Evolutionary conservation across 2,888 invertebrate species (phyloP).

Genomic region (Idaea straminata): DNA sequence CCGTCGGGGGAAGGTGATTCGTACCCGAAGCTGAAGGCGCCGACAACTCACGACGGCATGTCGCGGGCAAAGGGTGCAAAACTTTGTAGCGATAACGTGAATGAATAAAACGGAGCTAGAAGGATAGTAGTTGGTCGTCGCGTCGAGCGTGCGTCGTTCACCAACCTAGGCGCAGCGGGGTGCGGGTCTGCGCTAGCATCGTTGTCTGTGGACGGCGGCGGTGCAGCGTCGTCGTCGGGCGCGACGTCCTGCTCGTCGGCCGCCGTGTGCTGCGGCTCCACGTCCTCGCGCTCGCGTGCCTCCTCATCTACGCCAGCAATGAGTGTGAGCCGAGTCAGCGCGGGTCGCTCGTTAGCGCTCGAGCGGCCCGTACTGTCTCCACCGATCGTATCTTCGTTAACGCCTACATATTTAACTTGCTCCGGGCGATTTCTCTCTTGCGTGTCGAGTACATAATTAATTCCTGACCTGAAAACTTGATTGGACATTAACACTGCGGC

Average conservation of each 20-base stretch:
- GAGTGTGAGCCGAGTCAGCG: conserved; percentile 61
- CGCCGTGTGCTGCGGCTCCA: conserved; percentile 44
- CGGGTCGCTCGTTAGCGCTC: conserved; percentile 59
- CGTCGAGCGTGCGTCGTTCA: conserved; percentile 69
- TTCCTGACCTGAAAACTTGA: conserved; percentile 79
- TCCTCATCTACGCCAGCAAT: conserved; percentile 67
- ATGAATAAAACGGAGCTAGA: conserved; percentile 46
- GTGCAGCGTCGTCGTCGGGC: conserved; percentile 47
- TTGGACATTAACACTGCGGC: conserved; percentile 74
- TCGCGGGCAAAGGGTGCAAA: conserved; percentile 61
- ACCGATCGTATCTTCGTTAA: conserved; percentile 32
- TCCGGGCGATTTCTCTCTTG: conserved; percentile 47
- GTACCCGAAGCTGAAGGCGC: background rate
- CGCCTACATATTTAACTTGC: conserved; percentile 20
- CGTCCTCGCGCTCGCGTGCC: conserved; percentile 34
- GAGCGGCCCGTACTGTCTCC: conserved; percentile 68
- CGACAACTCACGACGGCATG: conserved; percentile 6
- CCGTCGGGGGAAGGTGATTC: conserved; percentile 4
- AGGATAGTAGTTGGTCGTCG: conserved; percentile 59
- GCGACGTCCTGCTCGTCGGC: conserved; percentile 49
- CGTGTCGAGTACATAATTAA: conserved; percentile 45
- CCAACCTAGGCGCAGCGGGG: conserved; percentile 75
- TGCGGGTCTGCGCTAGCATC: conserved; percentile 58
- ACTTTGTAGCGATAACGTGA: conserved; percentile 75
- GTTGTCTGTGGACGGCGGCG: conserved; percentile 50